phyloP scores from a whole-genome alignment of 2,888 invertebrate genomes.

The Ornithoptera priamus region DNA sequence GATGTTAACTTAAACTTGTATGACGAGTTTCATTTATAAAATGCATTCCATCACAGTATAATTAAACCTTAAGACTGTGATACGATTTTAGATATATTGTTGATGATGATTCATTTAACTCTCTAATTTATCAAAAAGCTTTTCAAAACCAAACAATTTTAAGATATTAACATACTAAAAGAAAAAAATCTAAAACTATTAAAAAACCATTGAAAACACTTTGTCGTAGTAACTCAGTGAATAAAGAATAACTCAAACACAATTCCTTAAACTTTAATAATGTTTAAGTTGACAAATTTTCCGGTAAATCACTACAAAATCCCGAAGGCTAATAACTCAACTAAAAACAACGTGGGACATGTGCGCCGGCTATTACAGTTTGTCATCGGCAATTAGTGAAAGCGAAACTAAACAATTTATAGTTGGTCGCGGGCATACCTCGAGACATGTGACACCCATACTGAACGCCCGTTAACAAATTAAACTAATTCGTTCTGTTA shows the following conservation, averaged over 20 bases:
- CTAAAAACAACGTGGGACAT: slow-evolving; percentile 62
- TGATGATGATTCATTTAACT: no score
- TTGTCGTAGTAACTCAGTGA: background rate
- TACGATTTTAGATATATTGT: no score
- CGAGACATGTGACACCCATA: slow-evolving; percentile 76
- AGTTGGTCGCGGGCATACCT: slow-evolving; percentile 47
- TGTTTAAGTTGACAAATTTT: slow-evolving; percentile 15
- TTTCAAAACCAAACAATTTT: no score
- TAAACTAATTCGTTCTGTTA: slow-evolving; percentile 78
- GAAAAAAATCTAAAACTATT: no score
- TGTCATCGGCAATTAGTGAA: slow-evolving; percentile 76
- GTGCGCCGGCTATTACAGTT: slow-evolving; percentile 72
- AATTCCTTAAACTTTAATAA: slow-evolving; percentile 16
- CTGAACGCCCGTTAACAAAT: slow-evolving; percentile 77
- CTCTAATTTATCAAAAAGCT: no score
- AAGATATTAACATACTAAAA: no score
- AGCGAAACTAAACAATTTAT: slow-evolving; percentile 70
- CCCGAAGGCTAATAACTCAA: slow-evolving; percentile 34
- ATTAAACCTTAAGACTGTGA: no score
- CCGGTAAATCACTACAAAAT: slow-evolving; percentile 26
- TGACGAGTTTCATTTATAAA: background rate
- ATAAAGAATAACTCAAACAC: background rate
- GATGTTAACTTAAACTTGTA: background rate
- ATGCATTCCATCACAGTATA: no score
- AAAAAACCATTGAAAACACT: no score